Evolutionary conservation across 1,140 invertebrate genomes (phyloP).

Genomic region (Paraescarpia echinospica): DNA sequence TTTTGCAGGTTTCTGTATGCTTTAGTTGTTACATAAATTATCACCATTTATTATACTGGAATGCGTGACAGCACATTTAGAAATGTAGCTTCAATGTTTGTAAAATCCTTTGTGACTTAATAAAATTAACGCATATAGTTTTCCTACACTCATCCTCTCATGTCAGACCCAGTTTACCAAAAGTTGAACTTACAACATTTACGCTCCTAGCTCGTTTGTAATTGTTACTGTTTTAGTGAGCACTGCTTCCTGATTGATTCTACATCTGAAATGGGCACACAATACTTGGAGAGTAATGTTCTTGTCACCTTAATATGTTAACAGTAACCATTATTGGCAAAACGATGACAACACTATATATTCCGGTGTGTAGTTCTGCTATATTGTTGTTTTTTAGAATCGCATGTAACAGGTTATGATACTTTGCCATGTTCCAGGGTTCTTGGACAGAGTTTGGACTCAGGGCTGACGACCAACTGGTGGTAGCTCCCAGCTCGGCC

Average conservation of each 20-base stretch:
- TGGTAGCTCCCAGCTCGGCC: neutral
- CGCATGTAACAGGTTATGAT: neutral
- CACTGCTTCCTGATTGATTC: neutral
- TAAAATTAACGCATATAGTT: neutral
- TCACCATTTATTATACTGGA: neutral
- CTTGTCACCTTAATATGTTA: neutral
- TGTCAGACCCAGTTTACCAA: no score
- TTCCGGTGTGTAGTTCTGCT: neutral
- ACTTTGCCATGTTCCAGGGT: neutral
- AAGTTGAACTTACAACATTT: no score
- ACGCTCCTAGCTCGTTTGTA: no score
- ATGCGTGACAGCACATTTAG: neutral
- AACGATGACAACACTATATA: neutral
- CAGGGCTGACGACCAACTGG: neutral
- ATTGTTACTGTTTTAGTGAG: no score
- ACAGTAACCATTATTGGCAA: neutral
- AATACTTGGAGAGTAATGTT: neutral
- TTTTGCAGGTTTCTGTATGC: neutral
- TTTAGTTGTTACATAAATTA: neutral
- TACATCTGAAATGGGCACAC: neutral
- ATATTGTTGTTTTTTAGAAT: neutral
- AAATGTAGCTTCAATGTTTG: neutral
- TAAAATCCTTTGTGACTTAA: neutral
- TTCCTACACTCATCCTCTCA: no score
- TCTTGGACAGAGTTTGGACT: conserved; percentile 13